Base-by-base conservation (phyloP, 2,797 vertebrate genomes). In the Oophaga sylvatica region DNA sequence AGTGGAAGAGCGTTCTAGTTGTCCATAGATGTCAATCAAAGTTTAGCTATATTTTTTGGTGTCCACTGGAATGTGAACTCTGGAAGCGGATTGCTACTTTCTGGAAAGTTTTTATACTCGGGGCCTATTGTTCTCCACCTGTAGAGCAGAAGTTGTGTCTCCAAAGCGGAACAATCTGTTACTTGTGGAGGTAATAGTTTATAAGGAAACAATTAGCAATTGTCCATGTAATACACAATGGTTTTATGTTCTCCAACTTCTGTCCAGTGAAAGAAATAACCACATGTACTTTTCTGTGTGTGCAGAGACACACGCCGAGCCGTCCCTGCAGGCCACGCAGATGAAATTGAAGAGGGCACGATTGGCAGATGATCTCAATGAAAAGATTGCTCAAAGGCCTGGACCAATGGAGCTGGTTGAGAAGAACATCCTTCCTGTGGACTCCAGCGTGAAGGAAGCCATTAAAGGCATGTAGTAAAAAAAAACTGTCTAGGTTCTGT, bases 341-440 rank as follows among this genome's bases (percentile, higher is more conserved):
- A 95, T 99, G 96, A 98, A 95, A 92, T 92, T 99, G 92, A 99
- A 99, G 94, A 95, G 96, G 90, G 98, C 97, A 22, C 95, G 97
- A 7, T 91, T 99, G 87, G 96, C 97, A 1, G 97, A 99, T 90
- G 96, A 98, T 86, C 95, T 99, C 88, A 99, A 99, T 41, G 97
- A 99, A 92, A 99, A 98, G 94, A 97, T 99, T 22, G 94, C 97
- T 45, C 97, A 97, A 87, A 94, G 98, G 81, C 98, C 98, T 1
- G 98, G 98, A 3, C 96, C 98, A 4, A 96, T 99, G 97, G 98
- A 99, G 91, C 95, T 99, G 90, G 96, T 99, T 76, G 96, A 97
- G 94, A 99, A 99, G 92, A 99, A 99, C 92, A 99, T 99, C 93
- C 95, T 99, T 83, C 97, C 98, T 53, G 97, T 98, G 29, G 95